phyloP scores from a whole-genome alignment of 2,113 vertebrate species.

The Echinops telfairi region DNA sequence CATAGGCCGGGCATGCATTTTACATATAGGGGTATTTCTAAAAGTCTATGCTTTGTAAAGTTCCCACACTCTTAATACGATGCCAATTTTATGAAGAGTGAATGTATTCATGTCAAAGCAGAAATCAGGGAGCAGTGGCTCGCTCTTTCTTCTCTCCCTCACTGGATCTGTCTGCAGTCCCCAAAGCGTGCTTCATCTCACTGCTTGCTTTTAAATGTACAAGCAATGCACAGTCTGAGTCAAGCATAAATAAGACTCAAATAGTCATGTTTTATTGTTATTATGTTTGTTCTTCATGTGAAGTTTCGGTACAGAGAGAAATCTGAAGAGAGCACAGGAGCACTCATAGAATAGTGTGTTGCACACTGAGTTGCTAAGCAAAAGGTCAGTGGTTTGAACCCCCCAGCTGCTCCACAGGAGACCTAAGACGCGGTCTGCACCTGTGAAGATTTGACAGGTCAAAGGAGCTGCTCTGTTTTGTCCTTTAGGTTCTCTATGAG shows the following conservation, averaged over 20 bases:
- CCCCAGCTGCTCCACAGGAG: too few relatives aligned
- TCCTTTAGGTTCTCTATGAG: too few relatives aligned
- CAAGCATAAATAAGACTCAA: background rate
- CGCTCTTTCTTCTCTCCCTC: background rate
- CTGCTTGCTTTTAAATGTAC: background rate
- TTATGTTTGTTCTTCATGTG: background rate
- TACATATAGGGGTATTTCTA: background rate
- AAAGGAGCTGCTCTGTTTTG: too few relatives aligned
- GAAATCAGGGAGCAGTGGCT: background rate
- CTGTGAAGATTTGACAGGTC: too few relatives aligned
- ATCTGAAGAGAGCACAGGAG: background rate
- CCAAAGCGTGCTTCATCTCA: background rate
- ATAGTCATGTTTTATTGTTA: background rate
- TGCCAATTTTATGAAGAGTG: background rate
- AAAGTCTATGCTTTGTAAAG: background rate
- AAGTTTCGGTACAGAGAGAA: conserved; percentile 11
- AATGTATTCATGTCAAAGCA: background rate
- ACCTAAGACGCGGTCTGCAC: too few relatives aligned
- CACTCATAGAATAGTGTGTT: too few relatives aligned
- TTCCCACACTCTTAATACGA: background rate
- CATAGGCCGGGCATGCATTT: background rate
- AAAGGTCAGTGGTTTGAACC: too few relatives aligned
- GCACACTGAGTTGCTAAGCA: too few relatives aligned
- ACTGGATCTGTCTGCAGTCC: background rate
- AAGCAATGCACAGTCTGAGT: background rate